Base-by-base conservation (phyloP, 2,888 invertebrate species). In the Oxystoma pomonae region DNA sequence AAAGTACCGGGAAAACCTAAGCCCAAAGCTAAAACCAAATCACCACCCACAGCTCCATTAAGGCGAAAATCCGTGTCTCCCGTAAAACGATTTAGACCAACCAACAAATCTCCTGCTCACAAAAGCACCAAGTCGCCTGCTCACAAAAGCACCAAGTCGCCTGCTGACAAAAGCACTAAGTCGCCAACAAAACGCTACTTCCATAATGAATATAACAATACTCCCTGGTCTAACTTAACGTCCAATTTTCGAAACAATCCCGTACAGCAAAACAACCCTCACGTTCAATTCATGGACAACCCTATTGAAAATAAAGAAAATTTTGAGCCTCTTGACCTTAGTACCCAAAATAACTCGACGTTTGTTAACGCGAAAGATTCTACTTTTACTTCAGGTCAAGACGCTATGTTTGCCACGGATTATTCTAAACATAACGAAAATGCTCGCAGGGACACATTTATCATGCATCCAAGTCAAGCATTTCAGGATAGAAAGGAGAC, bases 21-120 rank as follows among this genome's bases (percentile, higher is more conserved):
- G n/a, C 59, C n/a, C 22, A 22, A 21, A 58, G 52, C 17, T 9
- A 60, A 17, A 35, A 7, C 35, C 12, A 62, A 57, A 17, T 58
- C 62, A 0, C 18, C 64, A 19, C 58, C 51, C 21, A 62, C 58
- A 57, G 21, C 56, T 52, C 1, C 22, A 51, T 50, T 62, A 53
- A 61, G 57, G 50, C 22, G 65, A 62, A 63, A 63, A 60, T 35
- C 53, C 12, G 57, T 60, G 59, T 69, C 68, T n/a, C 67, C 70
- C 2, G 67, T 65, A 20, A 68, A 66, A 62, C 68, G 67, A 61
- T 65, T 60, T n/a, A 60, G 52, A 55, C 16, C 53, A 69, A 55
- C 64, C 2, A n/a, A 16, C 49, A 62, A 58, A 49, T 58, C 60
- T 3, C 5, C 12, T 12, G 12, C 35, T 12, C 35, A 35, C 5